A percentile compares a stretch with the other conserved stretches of the same genome.
phyloP scores from a whole-genome alignment of 2,797 vertebrate genomes.

The Labroides dimidiatus region DNA sequence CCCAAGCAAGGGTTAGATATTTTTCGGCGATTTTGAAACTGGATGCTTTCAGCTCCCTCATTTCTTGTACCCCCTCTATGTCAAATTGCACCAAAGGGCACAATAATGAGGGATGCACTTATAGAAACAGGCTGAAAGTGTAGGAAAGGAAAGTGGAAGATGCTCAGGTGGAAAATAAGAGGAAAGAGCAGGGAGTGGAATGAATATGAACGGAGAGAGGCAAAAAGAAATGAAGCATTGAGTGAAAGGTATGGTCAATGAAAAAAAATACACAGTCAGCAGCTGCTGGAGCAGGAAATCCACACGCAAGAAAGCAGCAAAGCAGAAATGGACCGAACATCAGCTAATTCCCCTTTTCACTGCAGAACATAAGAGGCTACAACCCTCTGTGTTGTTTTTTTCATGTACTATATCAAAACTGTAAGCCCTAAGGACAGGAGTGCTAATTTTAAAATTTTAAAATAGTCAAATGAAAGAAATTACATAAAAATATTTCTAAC shows the following conservation, averaged over 20 bases:
- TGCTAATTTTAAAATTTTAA: too few relatives aligned
- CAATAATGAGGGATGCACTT: slow-evolving; percentile 24
- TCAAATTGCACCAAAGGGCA: slow-evolving; percentile 1
- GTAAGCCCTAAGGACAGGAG: too few relatives aligned
- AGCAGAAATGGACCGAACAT: slow-evolving; percentile 32
- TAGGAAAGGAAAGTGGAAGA: not conserved
- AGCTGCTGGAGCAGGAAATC: slow-evolving; percentile 41
- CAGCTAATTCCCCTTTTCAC: slow-evolving; percentile 6
- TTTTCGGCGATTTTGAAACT: slow-evolving; percentile 3
- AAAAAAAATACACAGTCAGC: slow-evolving; percentile 45
- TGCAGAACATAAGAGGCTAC: not conserved
- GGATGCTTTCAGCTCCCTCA: not conserved
- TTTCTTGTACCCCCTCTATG: not conserved
- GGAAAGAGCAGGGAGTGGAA: slow-evolving; percentile 9
- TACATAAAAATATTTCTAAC: too few relatives aligned
- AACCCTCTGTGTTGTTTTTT: not conserved
- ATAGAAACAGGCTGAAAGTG: slow-evolving; percentile 1
- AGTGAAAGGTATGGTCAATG: slow-evolving; percentile 28
- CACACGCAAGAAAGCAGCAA: slow-evolving; percentile 25
- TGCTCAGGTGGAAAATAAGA: slow-evolving; percentile 38
- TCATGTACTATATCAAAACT: not conserved
- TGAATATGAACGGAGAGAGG: not conserved
- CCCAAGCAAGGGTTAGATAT: not conserved
- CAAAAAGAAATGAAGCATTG: slow-evolving; percentile 40
- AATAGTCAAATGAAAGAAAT: too few relatives aligned